phyloP scores from a whole-genome alignment of 2,113 vertebrate genomes.

The Hippolais icterina region DNA sequence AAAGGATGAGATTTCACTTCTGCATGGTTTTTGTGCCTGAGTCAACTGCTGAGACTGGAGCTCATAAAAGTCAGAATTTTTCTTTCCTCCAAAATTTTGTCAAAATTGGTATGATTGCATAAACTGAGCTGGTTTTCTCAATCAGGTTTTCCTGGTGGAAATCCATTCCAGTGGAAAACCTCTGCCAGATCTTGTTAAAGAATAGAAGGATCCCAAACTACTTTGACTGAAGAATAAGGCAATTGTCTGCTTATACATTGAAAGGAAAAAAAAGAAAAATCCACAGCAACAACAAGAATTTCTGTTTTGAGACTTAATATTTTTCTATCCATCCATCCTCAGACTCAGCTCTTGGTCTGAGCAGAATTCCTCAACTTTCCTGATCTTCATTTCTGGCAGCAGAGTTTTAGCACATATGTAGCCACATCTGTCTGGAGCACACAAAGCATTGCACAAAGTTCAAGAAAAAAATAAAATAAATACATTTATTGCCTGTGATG shows the following conservation, averaged over 20 bases:
- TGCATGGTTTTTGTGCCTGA: neutral
- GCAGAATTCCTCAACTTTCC: neutral
- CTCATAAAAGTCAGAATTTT: neutral
- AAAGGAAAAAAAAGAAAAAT: neutral
- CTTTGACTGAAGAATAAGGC: neutral
- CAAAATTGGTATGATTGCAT: neutral
- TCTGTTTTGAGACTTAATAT: neutral
- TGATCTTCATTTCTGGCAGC: neutral
- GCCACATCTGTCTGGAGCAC: neutral
- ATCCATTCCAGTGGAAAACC: neutral
- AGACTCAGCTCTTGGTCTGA: neutral
- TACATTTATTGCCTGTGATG: neutral
- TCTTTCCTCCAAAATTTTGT: neutral
- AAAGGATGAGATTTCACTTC: neutral
- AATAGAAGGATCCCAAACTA: neutral
- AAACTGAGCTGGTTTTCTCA: constrained; percentile 10
- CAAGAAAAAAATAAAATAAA: neutral
- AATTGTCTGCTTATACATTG: neutral
- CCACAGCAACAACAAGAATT: neutral
- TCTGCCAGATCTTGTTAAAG: neutral
- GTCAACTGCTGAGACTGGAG: neutral
- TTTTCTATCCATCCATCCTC: neutral
- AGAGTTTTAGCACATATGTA: neutral
- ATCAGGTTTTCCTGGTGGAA: constrained; percentile 3
- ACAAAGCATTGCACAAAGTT: neutral